Base-by-base conservation (phyloP, 1,140 invertebrate genomes). In the Popillia japonica region DNA sequence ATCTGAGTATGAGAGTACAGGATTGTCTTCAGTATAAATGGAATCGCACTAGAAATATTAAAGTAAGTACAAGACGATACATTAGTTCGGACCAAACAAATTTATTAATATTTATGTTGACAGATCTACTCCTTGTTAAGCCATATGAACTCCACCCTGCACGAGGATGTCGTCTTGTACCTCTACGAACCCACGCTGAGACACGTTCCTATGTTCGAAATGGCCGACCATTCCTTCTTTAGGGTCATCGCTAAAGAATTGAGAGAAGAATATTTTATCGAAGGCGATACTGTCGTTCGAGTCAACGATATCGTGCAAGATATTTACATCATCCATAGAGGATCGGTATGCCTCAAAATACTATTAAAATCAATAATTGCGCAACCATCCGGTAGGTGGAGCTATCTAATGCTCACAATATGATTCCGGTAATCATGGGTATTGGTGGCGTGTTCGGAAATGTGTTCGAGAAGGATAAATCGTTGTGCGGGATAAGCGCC, bases 381-480 rank as follows among this genome's bases (percentile, higher is more conserved):
- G 41, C 41, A 42, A 17, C n/a, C 41, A n/a, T 75, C 61, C 59
- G 40, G 17, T n/a, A 77, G 76, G 75, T 87, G 11, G 87, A 87
- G 78, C 85, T 87, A 76, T 79, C 87, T 73, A 86, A 83, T 77
- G 86, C 86, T n/a, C 86, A 88, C 64, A 87, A 87, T 77, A 86
- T 87, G 83, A 87, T 88, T 85, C 83, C 87, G 6, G 86, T 85
- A 2, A 87, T 86, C 79, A 87, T 88, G 86, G 87, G 87, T 8
- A 85, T 86, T 0, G 87, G 87, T 42, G 87, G 87, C n/a, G 87
- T 88, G 85, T 87, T 88, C 77, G 87, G 87, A 17, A 88, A 88
- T 81, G 86, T 88, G 75, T 86, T 85, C 3, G 86, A 85, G 4
- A 86, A 87, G 81, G 85, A 83, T 86, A 79, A 64, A 11, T 40